These are phyloP conservation scores for Acanthis flammea DNA, from an alignment of 2,797 vertebrate species.

Conservation along the genomic window DNA sequence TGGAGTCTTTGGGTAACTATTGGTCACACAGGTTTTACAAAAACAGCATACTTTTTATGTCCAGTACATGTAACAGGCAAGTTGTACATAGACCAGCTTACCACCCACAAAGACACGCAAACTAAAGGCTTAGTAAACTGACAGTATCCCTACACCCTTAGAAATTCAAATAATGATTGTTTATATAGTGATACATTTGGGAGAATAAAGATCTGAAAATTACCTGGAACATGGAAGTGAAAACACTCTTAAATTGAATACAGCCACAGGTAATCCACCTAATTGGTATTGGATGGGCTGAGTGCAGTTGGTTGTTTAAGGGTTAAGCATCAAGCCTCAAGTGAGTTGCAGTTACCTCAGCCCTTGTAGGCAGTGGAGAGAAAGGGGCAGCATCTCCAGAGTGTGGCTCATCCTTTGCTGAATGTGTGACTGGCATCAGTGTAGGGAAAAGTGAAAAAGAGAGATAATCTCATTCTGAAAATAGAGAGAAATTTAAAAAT, in stretches of 20 bases:
- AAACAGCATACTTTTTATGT: background rate
- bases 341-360: background rate
- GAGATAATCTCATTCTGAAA: background rate
- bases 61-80: background rate
- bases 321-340: background rate
- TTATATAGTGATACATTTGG: accelerated
- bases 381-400: background rate
- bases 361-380: background rate
- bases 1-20: background rate
- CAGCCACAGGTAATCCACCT: background rate
- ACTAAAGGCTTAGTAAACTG: background rate
- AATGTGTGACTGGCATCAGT: background rate
- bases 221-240: background rate
- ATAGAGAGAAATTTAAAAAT: background rate
- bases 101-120: background rate
- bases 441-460: background rate
- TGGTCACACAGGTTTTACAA: background rate
- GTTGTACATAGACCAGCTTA: background rate
- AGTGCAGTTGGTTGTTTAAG: background rate
- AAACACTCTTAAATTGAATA: background rate
- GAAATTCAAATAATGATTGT: background rate
- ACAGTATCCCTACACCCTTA: background rate
- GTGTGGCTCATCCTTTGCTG: background rate
- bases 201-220: background rate
- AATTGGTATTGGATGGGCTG: background rate